Evolutionary conservation across 2,113 vertebrate species (phyloP), one percentile per base, ranked within the genome.

Genomic region (Leptobrachium leishanense): DNA sequence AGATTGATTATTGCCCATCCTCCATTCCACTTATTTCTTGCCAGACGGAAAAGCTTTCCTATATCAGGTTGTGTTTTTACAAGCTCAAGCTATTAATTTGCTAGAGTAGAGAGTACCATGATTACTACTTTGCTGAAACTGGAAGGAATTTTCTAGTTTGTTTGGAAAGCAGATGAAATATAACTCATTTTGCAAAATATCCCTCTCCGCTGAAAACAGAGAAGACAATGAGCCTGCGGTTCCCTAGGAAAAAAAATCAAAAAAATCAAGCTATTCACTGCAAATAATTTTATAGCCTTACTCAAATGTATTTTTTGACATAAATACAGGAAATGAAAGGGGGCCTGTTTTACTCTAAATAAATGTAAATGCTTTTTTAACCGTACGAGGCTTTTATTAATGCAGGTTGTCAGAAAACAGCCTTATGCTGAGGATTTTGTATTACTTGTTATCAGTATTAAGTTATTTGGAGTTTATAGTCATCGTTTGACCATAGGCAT

Each of bases 61-160:
- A 68, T 79, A 79, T 79, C 77, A 79, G 65, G 77, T 79, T 79
- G 77, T 70, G 44, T 72, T 73, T 62, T 57, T 79, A 73, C 77
- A 79, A 42, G 77, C 59, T 72, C 62, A 73, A 79, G 73, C 77
- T 79, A 79, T 79, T 79, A 66, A 79, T 79, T 79, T 79, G 69
- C 70, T 31, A 66, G 67, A 79, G 59, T 73, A 73, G 31, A 67
- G 77, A 79, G 69, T 44, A 59, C 39, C 59, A 79, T 79, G 57
- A 79, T 79, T 79, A 67, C 77, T 65, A 68, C 77, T 46, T 66
- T 67, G 62, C 70, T 13, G 77, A 79, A 72, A 72, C 20, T 57
- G 69, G 77, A 65, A 79, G 62, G 77, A 73, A 79, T 79, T 41
- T 31, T 72, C 9, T n/a, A 57, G 69, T 79, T 79, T 72, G 69